Percentiles rank a stretch among this genome's conserved stretches.
These are phyloP conservation scores for Zaprionus kolodkinae DNA, from an alignment of 1,140 invertebrate genomes.

Conservation along the genomic window DNA sequence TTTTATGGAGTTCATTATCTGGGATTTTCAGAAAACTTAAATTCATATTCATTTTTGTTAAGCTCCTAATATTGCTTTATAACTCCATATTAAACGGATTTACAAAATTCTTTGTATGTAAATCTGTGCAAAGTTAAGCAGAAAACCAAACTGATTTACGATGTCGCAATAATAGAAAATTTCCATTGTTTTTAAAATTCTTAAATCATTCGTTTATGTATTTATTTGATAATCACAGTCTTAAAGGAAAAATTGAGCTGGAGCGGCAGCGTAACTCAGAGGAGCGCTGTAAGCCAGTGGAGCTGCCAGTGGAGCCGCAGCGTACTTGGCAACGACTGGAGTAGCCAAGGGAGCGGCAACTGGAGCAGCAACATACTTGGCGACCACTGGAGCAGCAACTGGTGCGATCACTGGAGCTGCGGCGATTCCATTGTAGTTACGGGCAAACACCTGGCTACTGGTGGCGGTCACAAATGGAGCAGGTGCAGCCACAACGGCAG, in stretches of 20 bases:
- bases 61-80: neutral
- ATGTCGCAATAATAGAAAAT: too few species aligned
- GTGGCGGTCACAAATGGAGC: slow-evolving; percentile 83
- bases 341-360: slow-evolving; percentile 37
- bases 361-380: slow-evolving; percentile 46
- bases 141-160: too few species aligned
- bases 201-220: neutral
- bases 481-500: slow-evolving; percentile 64
- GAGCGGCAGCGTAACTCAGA: slow-evolving; percentile 7
- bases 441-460: slow-evolving; percentile 84
- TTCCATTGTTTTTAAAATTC: neutral
- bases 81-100: neutral
- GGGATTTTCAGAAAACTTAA: too few species aligned
- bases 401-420: slow-evolving; percentile 62
- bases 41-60: neutral
- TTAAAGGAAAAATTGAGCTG: slow-evolving; percentile 6
- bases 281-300: slow-evolving; percentile 32
- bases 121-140: too few species aligned
- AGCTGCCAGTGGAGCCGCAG: slow-evolving; percentile 28
- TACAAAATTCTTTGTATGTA: too few species aligned
- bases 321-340: slow-evolving; percentile 32
- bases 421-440: slow-evolving; percentile 84
- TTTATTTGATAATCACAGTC: neutral
- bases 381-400: slow-evolving; percentile 52
- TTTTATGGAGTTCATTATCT: too few species aligned